These are phyloP conservation scores for Lepus americanus DNA, from an alignment of 2,113 vertebrate species.

Conservation along the genomic window DNA sequence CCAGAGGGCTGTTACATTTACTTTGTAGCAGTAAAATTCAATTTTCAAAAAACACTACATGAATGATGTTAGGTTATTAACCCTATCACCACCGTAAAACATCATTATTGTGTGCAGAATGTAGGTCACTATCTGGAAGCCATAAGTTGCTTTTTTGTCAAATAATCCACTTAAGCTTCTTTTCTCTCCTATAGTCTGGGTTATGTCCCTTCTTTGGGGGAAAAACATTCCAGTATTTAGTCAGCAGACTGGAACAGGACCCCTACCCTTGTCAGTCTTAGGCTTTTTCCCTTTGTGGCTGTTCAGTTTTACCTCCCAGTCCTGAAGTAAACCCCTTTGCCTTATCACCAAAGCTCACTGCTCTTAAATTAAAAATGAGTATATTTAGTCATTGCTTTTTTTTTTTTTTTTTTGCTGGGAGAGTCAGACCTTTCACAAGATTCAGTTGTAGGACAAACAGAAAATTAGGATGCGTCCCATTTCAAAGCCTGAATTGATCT, in stretches of 20 bases:
- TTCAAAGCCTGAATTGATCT: conserved; percentile 79
- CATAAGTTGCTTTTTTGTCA: conserved; percentile 87
- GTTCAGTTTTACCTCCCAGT: conserved; percentile 70
- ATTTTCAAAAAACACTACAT: conserved; percentile 93
- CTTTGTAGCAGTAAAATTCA: conserved; percentile 97
- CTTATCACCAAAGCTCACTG: conserved; percentile 76
- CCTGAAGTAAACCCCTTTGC: conserved; percentile 78
- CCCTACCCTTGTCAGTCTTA: conserved; percentile 79
- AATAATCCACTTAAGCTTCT: conserved; percentile 91
- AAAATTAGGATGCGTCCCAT: conserved; percentile 72
- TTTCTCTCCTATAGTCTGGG: conserved; percentile 84
- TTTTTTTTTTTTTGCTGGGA: conserved; percentile 78
- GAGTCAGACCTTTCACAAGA: conserved; percentile 77
- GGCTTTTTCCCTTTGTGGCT: conserved; percentile 83
- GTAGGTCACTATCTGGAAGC: conserved; percentile 90
- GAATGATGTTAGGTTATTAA: conserved; percentile 92
- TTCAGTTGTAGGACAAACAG: conserved; percentile 82
- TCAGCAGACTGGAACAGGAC: conserved; percentile 68
- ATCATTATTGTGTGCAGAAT: conserved; percentile 89
- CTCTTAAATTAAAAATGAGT: conserved; percentile 75
- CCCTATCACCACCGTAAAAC: conserved; percentile 90
- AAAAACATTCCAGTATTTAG: conserved; percentile 79
- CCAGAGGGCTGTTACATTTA: conserved; percentile 95
- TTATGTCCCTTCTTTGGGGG: conserved; percentile 79
- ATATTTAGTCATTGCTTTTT: conserved; percentile 73